phyloP scores from a whole-genome alignment of 2,113 vertebrate species.

The Myocastor coypus region DNA sequence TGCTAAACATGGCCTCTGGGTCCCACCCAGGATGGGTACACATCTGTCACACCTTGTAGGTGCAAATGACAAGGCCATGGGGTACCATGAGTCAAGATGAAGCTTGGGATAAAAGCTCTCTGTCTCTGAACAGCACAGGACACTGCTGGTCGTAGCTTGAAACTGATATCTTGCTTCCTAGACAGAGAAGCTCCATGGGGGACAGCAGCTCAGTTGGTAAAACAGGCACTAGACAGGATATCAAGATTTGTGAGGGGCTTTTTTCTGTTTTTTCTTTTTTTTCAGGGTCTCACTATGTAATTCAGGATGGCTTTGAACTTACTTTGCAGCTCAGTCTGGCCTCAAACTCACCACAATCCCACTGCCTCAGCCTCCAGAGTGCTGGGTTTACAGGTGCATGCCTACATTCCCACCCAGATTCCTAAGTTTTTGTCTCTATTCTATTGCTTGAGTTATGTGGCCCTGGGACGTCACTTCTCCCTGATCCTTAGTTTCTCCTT shows the following conservation, averaged over 20 bases:
- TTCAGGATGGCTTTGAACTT: too few relatives aligned
- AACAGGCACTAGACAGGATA: accelerated
- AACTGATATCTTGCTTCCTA: not conserved
- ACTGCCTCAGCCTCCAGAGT: too few relatives aligned
- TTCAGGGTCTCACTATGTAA: too few relatives aligned
- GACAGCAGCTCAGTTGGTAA: not conserved
- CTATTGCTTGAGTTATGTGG: not conserved
- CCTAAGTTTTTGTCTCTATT: not conserved
- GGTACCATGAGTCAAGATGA: too few relatives aligned
- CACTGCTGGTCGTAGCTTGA: not conserved
- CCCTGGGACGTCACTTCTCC: not conserved
- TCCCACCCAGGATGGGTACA: not conserved
- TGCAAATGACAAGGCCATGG: not conserved
- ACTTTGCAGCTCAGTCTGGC: too few relatives aligned
- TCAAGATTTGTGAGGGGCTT: not conserved
- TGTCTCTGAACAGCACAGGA: not conserved
- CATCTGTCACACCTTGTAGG: not conserved
- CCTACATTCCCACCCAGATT: too few relatives aligned
- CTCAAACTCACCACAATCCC: too few relatives aligned
- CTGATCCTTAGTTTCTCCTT: not conserved
- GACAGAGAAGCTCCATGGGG: not conserved
- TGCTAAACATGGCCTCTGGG: not conserved
- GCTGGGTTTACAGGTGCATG: too few relatives aligned
- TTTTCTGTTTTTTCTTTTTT: not conserved
- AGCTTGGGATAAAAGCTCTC: not conserved